Percentiles rank a stretch among this genome's conserved stretches.
phyloP scores from a whole-genome alignment of 2,797 vertebrate genomes.

The Ambastaia sidthimunki region DNA sequence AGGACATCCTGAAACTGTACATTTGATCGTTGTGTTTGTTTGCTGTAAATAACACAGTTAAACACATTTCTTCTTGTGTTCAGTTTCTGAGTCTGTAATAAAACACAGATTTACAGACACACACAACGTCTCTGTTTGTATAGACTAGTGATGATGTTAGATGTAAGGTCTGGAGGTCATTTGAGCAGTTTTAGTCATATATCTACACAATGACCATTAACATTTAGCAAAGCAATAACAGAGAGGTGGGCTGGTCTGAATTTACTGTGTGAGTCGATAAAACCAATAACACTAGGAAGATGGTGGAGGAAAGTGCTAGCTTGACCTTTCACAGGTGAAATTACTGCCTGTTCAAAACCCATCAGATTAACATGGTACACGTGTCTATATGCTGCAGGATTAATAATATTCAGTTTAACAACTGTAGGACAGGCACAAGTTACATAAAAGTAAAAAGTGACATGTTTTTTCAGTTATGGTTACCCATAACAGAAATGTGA shows the following conservation, averaged over 20 bases:
- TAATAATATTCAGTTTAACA: slow-evolving; percentile 1
- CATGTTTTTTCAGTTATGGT: no score
- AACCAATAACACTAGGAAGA: slow-evolving; percentile 9
- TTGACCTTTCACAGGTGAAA: slow-evolving; percentile 1
- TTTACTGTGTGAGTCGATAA: slow-evolving; percentile 16
- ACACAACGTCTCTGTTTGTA: neutral
- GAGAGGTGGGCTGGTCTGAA: neutral
- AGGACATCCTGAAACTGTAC: no score
- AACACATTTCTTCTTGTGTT: no score
- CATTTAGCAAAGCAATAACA: slow-evolving; percentile 8
- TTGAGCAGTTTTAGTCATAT: neutral
- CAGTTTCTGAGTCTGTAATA: no score
- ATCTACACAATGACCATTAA: slow-evolving; percentile 33
- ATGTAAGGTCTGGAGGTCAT: neutral
- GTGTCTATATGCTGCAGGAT: neutral
- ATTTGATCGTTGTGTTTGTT: no score
- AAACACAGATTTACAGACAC: neutral
- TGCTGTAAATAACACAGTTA: no score
- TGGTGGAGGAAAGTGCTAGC: neutral
- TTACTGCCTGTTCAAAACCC: neutral
- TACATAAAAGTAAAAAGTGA: no score
- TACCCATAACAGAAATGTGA: no score
- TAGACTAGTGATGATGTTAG: neutral
- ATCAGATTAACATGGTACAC: neutral
- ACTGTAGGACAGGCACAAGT: neutral